Evolutionary conservation across 2,113 vertebrate genomes (phyloP).

Genomic region (Salvator merianae): DNA sequence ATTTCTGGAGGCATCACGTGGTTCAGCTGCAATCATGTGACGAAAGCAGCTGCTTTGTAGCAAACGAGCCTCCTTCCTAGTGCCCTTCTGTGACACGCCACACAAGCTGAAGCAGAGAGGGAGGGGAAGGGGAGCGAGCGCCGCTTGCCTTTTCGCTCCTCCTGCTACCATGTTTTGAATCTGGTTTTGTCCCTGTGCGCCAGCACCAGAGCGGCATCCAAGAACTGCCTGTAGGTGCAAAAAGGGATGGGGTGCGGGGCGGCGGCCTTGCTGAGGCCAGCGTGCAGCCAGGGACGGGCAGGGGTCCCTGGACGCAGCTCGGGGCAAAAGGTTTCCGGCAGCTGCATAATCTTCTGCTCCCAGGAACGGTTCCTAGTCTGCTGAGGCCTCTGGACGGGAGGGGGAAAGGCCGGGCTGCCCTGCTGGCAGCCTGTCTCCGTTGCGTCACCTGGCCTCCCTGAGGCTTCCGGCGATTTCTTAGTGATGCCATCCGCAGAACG

Average conservation of each 20-base stretch:
- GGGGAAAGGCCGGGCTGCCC: no score
- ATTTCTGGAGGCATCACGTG: not conserved
- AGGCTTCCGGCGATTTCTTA: not conserved
- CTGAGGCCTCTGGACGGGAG: no score
- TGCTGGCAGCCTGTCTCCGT: not conserved
- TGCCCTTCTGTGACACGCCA: not conserved
- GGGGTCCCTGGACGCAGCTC: not conserved
- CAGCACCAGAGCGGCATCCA: not conserved
- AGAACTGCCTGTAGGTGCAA: no score
- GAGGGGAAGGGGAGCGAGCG: not conserved
- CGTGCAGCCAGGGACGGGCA: not conserved
- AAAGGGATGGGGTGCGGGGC: no score
- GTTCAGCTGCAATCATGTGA: not conserved
- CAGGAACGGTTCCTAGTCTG: no score
- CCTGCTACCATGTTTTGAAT: not conserved
- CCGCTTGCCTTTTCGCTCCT: not conserved
- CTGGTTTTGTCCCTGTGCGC: not conserved
- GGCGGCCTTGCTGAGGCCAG: no score
- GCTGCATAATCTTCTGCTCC: no score
- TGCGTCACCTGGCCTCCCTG: not conserved
- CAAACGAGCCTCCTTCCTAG: not conserved
- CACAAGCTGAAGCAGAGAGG: not conserved
- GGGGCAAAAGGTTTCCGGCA: not conserved
- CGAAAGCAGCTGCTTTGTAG: rapidly evolving
- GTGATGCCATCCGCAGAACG: no score